Base-by-base conservation (phyloP, 2,888 invertebrate species). In the Cryptus armator region DNA sequence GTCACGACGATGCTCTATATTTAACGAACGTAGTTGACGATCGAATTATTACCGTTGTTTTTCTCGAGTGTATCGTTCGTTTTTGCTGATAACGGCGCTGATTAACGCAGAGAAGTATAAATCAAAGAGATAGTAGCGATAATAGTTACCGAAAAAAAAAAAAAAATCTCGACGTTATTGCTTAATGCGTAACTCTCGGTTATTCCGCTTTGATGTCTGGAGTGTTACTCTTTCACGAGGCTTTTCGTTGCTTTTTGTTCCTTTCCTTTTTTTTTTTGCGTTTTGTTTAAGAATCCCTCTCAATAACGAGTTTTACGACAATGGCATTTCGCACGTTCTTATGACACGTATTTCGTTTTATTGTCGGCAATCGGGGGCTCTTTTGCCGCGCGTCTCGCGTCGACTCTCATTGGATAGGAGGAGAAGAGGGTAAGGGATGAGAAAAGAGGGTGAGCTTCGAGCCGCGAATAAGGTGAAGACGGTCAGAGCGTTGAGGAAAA, bases 331-430 rank as follows among this genome's bases (percentile, higher is more conserved):
- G 66, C 64, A 71, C 48, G 68, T 75, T 85, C 66, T 66, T 71
- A 43, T 51, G 71, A 79, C 82, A 76, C 85, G 82, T 83, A 85
- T 82, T 82, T 85, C 82, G 76, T 67, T 85, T 76, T 72, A 83
- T 85, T 82, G 79, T 76, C 66, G 53, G 46, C 71, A 76, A 80
- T 82, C 44, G 67, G 66, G 62, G 66, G 71, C n/a, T 19, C 72
- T 37, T 32, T 14, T 44, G 48, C 67, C 32, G 56, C 19, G 53
- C 62, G 51, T 43, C 51, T 67, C 32, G 46, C 64, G 48, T 75
- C 66, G 29, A 43, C 64, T 53, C 56, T 24, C 66, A n/a, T 66
- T 75, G 70, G 64, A 46, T 66, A 24, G 9, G n/a, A 10, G 46
- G 51, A 72, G 51, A 43, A 43, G 48, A 70, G 56, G 37, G 3